Base-by-base conservation (phyloP, 2,797 vertebrate species). In the Gymnoscopelus braueri region DNA sequence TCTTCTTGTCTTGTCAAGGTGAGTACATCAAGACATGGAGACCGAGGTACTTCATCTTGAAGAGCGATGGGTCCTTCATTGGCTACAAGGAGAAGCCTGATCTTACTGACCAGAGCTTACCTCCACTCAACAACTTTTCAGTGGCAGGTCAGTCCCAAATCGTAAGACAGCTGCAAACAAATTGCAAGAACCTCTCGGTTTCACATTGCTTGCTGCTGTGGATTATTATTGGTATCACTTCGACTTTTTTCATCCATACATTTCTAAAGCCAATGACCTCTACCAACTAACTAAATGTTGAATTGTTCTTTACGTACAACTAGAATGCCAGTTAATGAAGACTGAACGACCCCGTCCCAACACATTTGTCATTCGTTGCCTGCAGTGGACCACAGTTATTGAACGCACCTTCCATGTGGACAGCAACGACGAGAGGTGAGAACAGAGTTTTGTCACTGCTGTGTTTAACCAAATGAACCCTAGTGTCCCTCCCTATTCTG, bases 1-100 rank as follows among this genome's bases (percentile, higher is more conserved):
- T 49, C 0, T 1, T 3, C 1, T 15, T 39, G 50, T 71, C 14
- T 75, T n/a, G 60, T 64, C 5, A 84, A 97, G 95, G 96, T 29
- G 95, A 96, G 85, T 97, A 96, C 81, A 96, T 97, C 69, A 96
- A 97, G 80, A 96, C 96, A 0, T 97, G 96, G 96, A 91, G 96
- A 7, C 94, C 96, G 0, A 91, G 96, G 0, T 97, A 96, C 77
- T 97, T 97, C 79, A 93, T 97, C 24, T 80, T 97, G 65, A 97
- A 97, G 78, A 96, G 94, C 0, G 94, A 96, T 0, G 96, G 96
- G 2, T 96, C 95, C 67, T 97, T 97, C 88, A 96, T 96, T 0
- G 96, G 96, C 13, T 95, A 96, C 81, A 97, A 96, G 76, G 96
- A 97, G 71, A 94, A 95, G 14, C 96, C 95, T 0, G 95, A 96